Evolutionary conservation across 2,888 invertebrate genomes (phyloP).

Genomic region (Sphinx pinastri): DNA sequence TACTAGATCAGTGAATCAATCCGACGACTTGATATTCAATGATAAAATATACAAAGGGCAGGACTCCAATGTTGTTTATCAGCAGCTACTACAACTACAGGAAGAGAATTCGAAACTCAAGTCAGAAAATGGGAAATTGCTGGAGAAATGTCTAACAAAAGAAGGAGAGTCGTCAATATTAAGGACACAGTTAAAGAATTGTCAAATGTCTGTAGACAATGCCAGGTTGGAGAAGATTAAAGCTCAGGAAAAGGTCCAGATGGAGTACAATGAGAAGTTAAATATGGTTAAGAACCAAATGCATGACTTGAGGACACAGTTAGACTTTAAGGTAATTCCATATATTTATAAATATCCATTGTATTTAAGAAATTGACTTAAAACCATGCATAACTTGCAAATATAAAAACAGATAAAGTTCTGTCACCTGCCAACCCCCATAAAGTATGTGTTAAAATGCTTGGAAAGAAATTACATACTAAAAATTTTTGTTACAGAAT

Average conservation of each 20-base stretch:
- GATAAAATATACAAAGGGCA: constrained; percentile 64
- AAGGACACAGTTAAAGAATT: constrained; percentile 78
- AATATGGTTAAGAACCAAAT: constrained; percentile 66
- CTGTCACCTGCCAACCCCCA: too few relatives aligned
- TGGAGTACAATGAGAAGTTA: constrained; percentile 80
- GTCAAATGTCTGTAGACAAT: constrained; percentile 70
- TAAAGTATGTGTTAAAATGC: too few relatives aligned
- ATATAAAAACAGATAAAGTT: too few relatives aligned
- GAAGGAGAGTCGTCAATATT: constrained; percentile 83
- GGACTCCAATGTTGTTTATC: constrained; percentile 62
- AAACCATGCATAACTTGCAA: too few relatives aligned
- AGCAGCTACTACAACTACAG: constrained; percentile 64
- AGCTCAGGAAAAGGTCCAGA: constrained; percentile 73
- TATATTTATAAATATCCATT: not conserved
- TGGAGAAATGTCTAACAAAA: constrained; percentile 81
- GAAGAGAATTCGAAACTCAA: constrained; percentile 74
- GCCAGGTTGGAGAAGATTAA: constrained; percentile 73
- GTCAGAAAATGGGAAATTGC: constrained; percentile 72
- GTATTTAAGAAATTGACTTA: too few relatives aligned
- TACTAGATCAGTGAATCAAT: constrained; percentile 45
- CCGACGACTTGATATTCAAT: constrained; percentile 62
- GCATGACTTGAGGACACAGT: constrained; percentile 74
- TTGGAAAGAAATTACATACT: not conserved
- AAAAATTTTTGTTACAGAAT: constrained; percentile 66
- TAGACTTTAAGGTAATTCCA: constrained; percentile 81